Evolutionary conservation across 2,797 vertebrate genomes (phyloP).

Genomic region (Leuciscus waleckii): DNA sequence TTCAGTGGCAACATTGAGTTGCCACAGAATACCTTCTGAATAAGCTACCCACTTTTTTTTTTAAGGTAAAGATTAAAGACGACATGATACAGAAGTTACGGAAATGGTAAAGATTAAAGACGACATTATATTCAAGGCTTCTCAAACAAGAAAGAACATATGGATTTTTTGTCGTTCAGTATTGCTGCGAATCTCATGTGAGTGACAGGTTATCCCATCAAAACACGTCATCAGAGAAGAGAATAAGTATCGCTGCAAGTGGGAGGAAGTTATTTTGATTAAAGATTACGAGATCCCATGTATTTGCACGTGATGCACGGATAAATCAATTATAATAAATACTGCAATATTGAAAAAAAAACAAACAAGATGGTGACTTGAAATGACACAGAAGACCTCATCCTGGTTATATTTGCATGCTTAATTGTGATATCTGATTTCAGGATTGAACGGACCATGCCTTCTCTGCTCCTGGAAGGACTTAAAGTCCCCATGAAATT

Average conservation of each 20-base stretch:
- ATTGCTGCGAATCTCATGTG: not conserved
- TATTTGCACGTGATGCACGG: not conserved
- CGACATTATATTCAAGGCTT: not conserved
- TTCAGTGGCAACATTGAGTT: conserved; percentile 37
- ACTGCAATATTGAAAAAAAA: not conserved
- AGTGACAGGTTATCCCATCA: not conserved
- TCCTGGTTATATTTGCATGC: not conserved
- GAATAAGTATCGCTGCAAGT: not conserved
- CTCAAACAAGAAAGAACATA: not conserved
- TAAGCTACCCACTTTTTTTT: not conserved
- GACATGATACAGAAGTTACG: not conserved
- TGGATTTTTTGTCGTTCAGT: not conserved
- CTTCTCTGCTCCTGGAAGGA: not conserved
- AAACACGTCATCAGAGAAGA: not conserved
- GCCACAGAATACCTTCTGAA: not conserved
- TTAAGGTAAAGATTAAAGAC: not conserved
- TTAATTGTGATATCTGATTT: not conserved
- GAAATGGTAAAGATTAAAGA: not conserved
- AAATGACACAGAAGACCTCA: not conserved
- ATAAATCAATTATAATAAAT: not conserved
- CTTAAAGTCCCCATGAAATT: not conserved
- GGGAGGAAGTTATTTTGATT: not conserved
- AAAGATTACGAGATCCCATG: not conserved
- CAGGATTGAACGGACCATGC: not conserved
- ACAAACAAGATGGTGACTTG: not conserved